Evolutionary conservation across 2,888 invertebrate species (phyloP).

Genomic region (Empis stercorea): DNA sequence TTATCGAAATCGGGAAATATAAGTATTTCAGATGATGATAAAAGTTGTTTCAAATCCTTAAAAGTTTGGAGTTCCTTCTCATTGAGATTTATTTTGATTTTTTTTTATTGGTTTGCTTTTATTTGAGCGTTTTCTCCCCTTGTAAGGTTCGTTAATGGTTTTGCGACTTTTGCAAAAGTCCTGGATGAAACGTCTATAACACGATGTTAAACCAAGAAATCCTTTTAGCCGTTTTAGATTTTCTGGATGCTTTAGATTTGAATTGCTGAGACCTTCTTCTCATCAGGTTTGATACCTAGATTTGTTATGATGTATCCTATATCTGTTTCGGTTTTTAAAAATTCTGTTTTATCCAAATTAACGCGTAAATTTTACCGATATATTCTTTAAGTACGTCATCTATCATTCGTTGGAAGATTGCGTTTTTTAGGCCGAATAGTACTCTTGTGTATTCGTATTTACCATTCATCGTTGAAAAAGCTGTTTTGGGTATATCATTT

Average conservation of each 20-base stretch:
- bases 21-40: conserved; percentile 5
- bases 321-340: conserved; percentile 10
- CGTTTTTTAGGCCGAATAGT: conserved; percentile 5
- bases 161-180: conserved; percentile 13
- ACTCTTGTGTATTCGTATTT: conserved; percentile 11
- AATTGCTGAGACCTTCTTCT: conserved; percentile 7
- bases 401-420: conserved; percentile 11
- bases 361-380: conserved; percentile 10
- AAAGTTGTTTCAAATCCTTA: conserved; percentile 4
- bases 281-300: conserved; percentile 10
- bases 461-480: conserved; percentile 12
- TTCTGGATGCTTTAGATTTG: conserved; percentile 3
- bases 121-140: conserved; percentile 13
- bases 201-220: conserved; percentile 11
- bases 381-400: conserved; percentile 13
- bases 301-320: conserved; percentile 10
- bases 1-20: conserved; percentile 6
- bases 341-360: conserved; percentile 10
- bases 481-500: conserved; percentile 7
- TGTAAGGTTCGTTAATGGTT: conserved; percentile 12
- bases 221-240: conserved; percentile 11
- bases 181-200: conserved; percentile 12
- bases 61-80: conserved; percentile 3
- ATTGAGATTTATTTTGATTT: conserved; percentile 3
- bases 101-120: conserved; percentile 10